Evolutionary conservation across 2,888 invertebrate species (phyloP), one percentile per base, ranked within the genome.

Genomic region (Zelleria hepariella): DNA sequence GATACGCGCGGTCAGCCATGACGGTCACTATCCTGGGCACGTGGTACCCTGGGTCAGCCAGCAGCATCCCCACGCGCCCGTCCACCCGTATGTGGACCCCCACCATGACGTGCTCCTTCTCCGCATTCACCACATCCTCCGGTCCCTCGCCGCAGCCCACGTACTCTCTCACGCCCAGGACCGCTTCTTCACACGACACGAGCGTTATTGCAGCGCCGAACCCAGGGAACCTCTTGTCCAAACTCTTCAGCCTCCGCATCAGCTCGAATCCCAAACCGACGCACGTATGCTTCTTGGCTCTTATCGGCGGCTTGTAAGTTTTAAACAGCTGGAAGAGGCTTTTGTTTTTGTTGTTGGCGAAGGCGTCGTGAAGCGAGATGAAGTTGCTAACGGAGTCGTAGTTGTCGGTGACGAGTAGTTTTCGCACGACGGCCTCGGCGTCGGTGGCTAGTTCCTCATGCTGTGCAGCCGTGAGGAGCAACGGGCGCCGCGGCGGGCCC

Each of bases 41-140:
- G 80, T 97, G 97, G 82, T 97, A 97, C 20, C 97, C 97, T 0
- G 97, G 96, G 89, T 97, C 97, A 49, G 96, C 92, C 23, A 97
- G 91, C 84, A 97, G 83, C 57, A 95, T 89, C 27, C 96, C 97
- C 0, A 87, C 81, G 48, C 97, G 91, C 27, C 93, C 94, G 57
- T 91, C 93, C 60, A 96, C 91, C 66, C 90, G 82, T 62, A 96
- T 90, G 68, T 92, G 93, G 74, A 96, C 90, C 62, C 94, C 94
- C 61, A 94, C 93, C 82, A 96, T 91, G 52, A 96, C 95, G 80
- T 97, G 97, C 78, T 97, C 97, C 81, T 96, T 97, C 80, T 96
- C 96, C 18, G 95, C 92, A 57, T 90, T 90, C 48, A 92, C 90
- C 64, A 91, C 90, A 62, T 90, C 88, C 23, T 89, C 90, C 5